These are phyloP conservation scores for Lampris incognitus DNA, from an alignment of 2,113 vertebrate genomes.

Conservation along the genomic window DNA sequence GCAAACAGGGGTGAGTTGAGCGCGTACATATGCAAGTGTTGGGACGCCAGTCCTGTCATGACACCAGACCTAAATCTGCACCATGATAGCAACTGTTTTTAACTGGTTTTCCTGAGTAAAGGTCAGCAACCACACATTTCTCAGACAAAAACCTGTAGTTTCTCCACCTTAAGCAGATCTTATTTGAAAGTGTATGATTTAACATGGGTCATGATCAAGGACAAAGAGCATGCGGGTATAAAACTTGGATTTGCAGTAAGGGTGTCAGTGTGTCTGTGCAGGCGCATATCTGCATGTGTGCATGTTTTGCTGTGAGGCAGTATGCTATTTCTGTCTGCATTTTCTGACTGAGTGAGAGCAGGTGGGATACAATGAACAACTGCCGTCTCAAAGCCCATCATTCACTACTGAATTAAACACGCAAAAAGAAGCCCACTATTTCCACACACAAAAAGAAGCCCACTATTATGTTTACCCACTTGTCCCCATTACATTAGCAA, in stretches of 20 bases:
- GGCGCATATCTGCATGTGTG: conserved; percentile 10
- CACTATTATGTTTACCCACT: neutral
- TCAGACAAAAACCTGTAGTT: too few species aligned
- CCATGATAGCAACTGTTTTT: too few species aligned
- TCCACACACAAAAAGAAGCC: neutral
- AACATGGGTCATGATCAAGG: neutral
- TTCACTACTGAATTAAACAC: conserved; percentile 34
- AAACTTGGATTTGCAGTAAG: neutral
- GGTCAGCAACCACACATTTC: neutral
- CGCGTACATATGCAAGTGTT: too few species aligned
- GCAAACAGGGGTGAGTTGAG: too few species aligned
- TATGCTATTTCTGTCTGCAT: conserved; percentile 68
- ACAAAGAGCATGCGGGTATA: neutral
- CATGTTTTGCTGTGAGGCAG: conserved; percentile 51
- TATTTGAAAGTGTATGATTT: too few species aligned
- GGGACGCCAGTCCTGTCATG: too few species aligned
- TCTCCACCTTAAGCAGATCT: too few species aligned
- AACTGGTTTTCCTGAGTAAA: neutral
- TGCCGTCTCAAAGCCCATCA: conserved; percentile 37
- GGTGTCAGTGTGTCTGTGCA: neutral
- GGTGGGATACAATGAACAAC: conserved; percentile 75
- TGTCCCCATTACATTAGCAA: too few species aligned
- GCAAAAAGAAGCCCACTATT: neutral
- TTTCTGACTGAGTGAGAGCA: conserved; percentile 67
- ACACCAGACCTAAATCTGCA: too few species aligned